These are phyloP conservation scores for Chromoteleia sp. DNA, from an alignment of 2,888 invertebrate genomes.

Conservation along the genomic window DNA sequence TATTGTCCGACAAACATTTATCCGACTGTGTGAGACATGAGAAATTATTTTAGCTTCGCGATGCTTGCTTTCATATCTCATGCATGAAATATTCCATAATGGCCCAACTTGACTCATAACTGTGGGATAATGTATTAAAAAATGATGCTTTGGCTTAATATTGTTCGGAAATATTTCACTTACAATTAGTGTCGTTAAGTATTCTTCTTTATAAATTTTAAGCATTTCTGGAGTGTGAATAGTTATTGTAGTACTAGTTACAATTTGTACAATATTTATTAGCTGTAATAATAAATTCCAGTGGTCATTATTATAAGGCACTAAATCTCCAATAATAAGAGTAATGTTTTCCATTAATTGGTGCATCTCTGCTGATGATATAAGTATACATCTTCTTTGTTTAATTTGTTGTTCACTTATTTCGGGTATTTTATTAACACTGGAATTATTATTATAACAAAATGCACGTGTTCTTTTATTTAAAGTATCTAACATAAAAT, in stretches of 20 bases:
- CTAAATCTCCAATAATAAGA: constrained; percentile 14
- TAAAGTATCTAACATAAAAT: neutral
- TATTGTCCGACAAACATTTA: constrained; percentile 1
- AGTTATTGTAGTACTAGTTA: constrained; percentile 27
- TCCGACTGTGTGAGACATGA: neutral
- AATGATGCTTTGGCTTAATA: neutral
- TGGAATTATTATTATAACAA: neutral
- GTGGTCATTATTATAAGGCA: constrained; percentile 1
- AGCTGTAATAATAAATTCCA: constrained; percentile 9
- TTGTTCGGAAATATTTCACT: neutral
- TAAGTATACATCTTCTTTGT: neutral
- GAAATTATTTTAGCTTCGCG: neutral
- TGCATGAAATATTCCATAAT: neutral
- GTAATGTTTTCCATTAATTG: constrained; percentile 23
- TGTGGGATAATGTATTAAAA: neutral
- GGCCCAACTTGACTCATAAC: neutral
- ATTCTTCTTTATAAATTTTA: neutral
- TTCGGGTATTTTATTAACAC: constrained; percentile 14
- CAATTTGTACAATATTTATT: constrained; percentile 15
- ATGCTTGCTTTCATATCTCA: neutral
- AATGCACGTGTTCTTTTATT: neutral
- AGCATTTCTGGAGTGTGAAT: neutral
- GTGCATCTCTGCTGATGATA: constrained; percentile 13
- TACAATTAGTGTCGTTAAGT: neutral
- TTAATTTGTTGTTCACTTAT: constrained; percentile 18